These are phyloP conservation scores for Drepanosiphum platanoidis DNA, from an alignment of 2,888 invertebrate species.

Conservation along the genomic window DNA sequence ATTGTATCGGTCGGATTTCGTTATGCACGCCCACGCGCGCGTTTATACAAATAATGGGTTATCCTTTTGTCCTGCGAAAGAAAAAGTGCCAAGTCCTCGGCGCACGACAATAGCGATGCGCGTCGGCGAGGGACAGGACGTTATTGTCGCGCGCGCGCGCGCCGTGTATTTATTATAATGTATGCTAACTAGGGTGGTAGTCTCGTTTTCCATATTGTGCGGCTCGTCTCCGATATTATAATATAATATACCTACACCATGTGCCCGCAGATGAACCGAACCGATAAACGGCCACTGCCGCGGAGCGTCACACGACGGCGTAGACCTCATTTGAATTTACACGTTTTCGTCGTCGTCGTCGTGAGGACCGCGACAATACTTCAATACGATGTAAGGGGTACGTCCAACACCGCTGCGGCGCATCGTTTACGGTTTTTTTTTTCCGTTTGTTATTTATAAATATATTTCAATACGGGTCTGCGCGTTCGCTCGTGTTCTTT, in stretches of 20 bases:
- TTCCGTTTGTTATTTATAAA: too few relatives aligned
- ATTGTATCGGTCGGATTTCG: too few relatives aligned
- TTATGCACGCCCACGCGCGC: too few relatives aligned
- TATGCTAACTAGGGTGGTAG: not conserved
- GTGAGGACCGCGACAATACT: not conserved
- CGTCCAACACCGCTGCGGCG: too few relatives aligned
- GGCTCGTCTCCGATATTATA: too few relatives aligned
- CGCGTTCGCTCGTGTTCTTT: too few relatives aligned
- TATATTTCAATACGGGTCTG: too few relatives aligned
- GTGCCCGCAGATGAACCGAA: not conserved
- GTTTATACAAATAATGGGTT: not conserved
- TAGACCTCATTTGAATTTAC: conserved; percentile 25
- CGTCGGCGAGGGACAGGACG: too few relatives aligned
- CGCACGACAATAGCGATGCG: too few relatives aligned
- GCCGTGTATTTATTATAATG: not conserved
- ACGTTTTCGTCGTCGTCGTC: not conserved
- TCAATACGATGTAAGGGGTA: not conserved
- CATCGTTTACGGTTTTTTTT: too few relatives aligned
- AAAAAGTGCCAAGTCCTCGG: not conserved
- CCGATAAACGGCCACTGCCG: not conserved
- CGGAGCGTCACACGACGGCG: conserved; percentile 36
- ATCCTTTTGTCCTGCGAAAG: conserved; percentile 8
- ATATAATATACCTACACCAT: too few relatives aligned
- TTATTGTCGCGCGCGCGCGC: too few relatives aligned
- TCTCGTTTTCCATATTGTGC: conserved; percentile 9